These are phyloP conservation scores for Andricus quercusramuli DNA, from an alignment of 2,888 invertebrate genomes.

Conservation along the genomic window DNA sequence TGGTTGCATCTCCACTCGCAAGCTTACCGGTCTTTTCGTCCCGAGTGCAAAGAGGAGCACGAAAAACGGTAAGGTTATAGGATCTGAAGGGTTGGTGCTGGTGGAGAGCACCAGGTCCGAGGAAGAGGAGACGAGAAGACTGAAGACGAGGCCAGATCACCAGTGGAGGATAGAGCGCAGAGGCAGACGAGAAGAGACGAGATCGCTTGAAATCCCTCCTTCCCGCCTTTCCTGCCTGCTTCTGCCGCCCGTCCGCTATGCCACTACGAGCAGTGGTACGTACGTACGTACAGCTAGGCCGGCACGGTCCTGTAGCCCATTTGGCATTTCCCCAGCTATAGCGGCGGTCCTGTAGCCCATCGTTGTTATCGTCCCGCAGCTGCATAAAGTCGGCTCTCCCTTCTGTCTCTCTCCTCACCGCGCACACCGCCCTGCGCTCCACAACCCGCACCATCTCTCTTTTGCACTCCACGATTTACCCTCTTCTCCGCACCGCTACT, in stretches of 20 bases:
- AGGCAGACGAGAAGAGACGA: slow-evolving; percentile 72
- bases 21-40: slow-evolving; percentile 4
- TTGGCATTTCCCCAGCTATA: slow-evolving; percentile 79
- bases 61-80: slow-evolving; percentile 40
- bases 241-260: slow-evolving; percentile 75
- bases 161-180: slow-evolving; percentile 61
- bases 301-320: slow-evolving; percentile 78
- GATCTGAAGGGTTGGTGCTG: slow-evolving; percentile 19
- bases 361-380: slow-evolving; percentile 80
- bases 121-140: slow-evolving; percentile 47
- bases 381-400: slow-evolving; percentile 79
- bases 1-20: not conserved
- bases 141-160: slow-evolving; percentile 39
- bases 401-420: slow-evolving; percentile 60
- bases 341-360: slow-evolving; percentile 79
- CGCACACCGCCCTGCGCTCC: slow-evolving; percentile 54
- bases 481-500: slow-evolving; percentile 42
- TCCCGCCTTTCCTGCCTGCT: slow-evolving; percentile 66
- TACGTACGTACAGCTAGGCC: slow-evolving; percentile 74
- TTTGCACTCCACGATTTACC: slow-evolving; percentile 49
- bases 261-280: slow-evolving; percentile 71
- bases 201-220: slow-evolving; percentile 76
- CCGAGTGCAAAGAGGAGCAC: not conserved
- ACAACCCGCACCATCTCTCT: slow-evolving; percentile 50
- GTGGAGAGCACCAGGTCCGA: slow-evolving; percentile 4